Evolutionary conservation across 2,113 vertebrate species (phyloP).

Genomic region (Oceanites oceanicus): DNA sequence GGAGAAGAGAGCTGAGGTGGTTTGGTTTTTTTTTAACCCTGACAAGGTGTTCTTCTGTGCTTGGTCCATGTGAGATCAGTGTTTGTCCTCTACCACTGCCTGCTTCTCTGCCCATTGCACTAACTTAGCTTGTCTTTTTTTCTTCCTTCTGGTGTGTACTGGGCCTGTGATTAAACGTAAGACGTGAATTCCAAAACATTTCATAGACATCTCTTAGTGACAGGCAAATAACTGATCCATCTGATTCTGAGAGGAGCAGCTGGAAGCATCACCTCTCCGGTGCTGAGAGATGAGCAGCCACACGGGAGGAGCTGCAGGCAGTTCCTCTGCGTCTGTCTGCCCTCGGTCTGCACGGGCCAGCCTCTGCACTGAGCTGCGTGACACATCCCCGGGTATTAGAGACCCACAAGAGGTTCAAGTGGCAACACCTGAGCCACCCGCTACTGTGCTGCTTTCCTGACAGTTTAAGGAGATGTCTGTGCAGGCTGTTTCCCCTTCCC

Average conservation of each 20-base stretch:
- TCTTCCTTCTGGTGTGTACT: neutral
- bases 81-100: neutral
- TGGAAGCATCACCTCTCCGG: neutral
- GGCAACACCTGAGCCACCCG: neutral
- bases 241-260: neutral
- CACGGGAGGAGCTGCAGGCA: neutral
- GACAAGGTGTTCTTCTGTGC: neutral
- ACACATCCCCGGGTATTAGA: neutral
- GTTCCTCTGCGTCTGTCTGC: neutral
- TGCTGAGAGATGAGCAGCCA: neutral
- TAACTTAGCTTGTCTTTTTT: neutral
- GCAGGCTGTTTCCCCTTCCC: neutral
- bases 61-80: neutral
- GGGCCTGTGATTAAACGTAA: neutral
- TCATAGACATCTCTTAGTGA: neutral
- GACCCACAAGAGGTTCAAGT: neutral
- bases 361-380: neutral
- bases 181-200: neutral
- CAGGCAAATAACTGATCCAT: neutral
- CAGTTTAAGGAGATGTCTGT: neutral
- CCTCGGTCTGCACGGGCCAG: fast-evolving
- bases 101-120: neutral
- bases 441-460: neutral
- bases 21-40: neutral
- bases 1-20: neutral